Evolutionary conservation across 1,140 invertebrate species (phyloP), one percentile per base, ranked within the genome.

Genomic region (Sipha flava): DNA sequence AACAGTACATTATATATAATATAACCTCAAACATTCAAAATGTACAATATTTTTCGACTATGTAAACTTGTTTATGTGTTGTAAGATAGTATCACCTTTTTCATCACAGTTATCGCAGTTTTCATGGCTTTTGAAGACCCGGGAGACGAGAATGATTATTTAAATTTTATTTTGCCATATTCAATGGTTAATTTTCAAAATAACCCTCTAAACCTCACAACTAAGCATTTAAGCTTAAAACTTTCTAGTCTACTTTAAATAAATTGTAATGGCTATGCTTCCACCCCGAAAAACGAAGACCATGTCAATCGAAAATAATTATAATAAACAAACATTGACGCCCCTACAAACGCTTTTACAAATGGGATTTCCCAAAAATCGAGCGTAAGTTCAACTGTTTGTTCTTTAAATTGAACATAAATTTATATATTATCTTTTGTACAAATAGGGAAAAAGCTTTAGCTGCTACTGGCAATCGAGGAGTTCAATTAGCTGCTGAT

Each of bases 401-500:
- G 29, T 43, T 79, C 9, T 12, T 64, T 54, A 59, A 43, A 26
- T 4, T 47, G n/a, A 29, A 29, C 21, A 9, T 29, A 37, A 40
- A 16, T 40, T 29, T 54, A 26, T 54, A 37, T 16, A 29, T 43
- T 64, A 4, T 62, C 6, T 64, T 34, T 52, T 82, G 79, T 79
- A 59, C 83, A 84, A 85, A 82, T 84, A 95, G 94, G 40, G 91
- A 95, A 84, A 96, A 95, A 86, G 94, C 94, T 23, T 85, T 96
- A 80, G 93, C 94, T 23, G 94, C 94, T n/a, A 96, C 94, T 14
- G 94, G 94, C 29, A 90, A 95, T 85, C 87, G 91, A 43, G 93
- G 94, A 77, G 91, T 94, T 66, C 93, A 95, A 85, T 86, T 95
- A 79, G 94, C 94, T 6, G 93, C 93, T 2, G 94, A 96, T 84